These are phyloP conservation scores for Panopea generosa DNA, from an alignment of 2,888 invertebrate species.

Conservation along the genomic window DNA sequence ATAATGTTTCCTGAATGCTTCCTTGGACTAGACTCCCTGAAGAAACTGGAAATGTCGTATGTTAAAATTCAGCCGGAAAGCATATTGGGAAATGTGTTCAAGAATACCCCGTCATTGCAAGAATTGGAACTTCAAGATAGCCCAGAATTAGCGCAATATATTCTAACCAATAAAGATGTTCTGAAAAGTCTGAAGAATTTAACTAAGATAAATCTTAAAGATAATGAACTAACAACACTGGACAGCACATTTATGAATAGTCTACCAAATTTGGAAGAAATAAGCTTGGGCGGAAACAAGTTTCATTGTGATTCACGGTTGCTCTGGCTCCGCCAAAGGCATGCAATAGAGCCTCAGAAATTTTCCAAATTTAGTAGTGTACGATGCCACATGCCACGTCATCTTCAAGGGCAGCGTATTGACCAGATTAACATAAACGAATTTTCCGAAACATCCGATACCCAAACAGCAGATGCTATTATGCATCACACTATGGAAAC, in stretches of 20 bases:
- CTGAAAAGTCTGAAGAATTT: constrained; percentile 58
- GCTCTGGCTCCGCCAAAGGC: constrained; percentile 89
- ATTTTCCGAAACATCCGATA: neutral
- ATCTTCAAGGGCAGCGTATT: constrained; percentile 59
- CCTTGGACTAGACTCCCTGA: constrained; percentile 62
- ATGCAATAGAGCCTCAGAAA: constrained; percentile 50
- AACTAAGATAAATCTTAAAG: constrained; percentile 65
- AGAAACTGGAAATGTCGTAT: constrained; percentile 65
- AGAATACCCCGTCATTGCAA: constrained; percentile 56
- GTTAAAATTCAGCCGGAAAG: constrained; percentile 47
- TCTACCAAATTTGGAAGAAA: constrained; percentile 56
- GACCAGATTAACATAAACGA: constrained; percentile 13
- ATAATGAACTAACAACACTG: constrained; percentile 66
- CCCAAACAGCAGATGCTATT: too few species aligned
- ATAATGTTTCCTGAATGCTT: constrained; percentile 66
- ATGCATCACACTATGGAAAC: neutral
- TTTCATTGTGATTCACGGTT: constrained; percentile 93
- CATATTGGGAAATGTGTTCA: constrained; percentile 70
- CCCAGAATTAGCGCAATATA: constrained; percentile 60
- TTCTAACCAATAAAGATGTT: constrained; percentile 62
- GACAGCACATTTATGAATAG: constrained; percentile 47
- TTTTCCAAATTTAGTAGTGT: constrained; percentile 59
- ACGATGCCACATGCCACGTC: constrained; percentile 59
- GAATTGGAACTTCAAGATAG: constrained; percentile 67
- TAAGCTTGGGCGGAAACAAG: constrained; percentile 91